Evolutionary conservation across 2,113 vertebrate genomes (phyloP), one percentile per base, ranked within the genome.

Genomic region (Sciurus niger): DNA sequence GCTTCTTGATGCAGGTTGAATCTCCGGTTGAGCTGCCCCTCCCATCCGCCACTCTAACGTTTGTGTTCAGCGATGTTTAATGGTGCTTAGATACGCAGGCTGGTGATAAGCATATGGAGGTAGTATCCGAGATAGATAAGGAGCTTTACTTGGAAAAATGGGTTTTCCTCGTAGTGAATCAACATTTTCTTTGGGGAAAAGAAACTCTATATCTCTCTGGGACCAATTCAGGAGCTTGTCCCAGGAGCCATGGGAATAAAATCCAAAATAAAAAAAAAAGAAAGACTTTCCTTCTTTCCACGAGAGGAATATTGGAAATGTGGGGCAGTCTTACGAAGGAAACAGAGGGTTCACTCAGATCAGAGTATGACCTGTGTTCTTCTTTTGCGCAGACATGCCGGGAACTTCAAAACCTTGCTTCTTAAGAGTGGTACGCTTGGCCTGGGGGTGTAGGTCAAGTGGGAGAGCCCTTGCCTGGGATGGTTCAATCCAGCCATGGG

Each of bases 91-190:
- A 70, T 80, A 28, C 28, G 8, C 12, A 76, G 40, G 14, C 72
- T 60, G 53, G n/a, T 73, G 46, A 43, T 63, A 58, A 84, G 58
- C 58, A 30, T 32, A 17, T 5, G 65, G 72, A 79, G 17, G 22
- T 63, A 65, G 58, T 37, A 20, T 34, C 70, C 25, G 86, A 85
- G 28, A 43, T 13, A 89, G 72, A 67, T 73, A 78, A 95, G 43
- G 30, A 48, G 40, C 34, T 93, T 60, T 78, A 68, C 6, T 94
- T 65, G 73, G 63, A 90, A 37, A 95, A 95, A 40, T 73, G 77
- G 32, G 80, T 65, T 92, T 97, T 53, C 28, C 79, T 14, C 34
- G 14, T 8, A 80, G 63, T 8, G 1, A 84, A 48, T 84, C 46
- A 94, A 78, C 18, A 80, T 25, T 77, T 93, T 65, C 22, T 37